These are phyloP conservation scores for Apodemus sylvaticus DNA, from an alignment of 2,113 vertebrate genomes.

Conservation along the genomic window DNA sequence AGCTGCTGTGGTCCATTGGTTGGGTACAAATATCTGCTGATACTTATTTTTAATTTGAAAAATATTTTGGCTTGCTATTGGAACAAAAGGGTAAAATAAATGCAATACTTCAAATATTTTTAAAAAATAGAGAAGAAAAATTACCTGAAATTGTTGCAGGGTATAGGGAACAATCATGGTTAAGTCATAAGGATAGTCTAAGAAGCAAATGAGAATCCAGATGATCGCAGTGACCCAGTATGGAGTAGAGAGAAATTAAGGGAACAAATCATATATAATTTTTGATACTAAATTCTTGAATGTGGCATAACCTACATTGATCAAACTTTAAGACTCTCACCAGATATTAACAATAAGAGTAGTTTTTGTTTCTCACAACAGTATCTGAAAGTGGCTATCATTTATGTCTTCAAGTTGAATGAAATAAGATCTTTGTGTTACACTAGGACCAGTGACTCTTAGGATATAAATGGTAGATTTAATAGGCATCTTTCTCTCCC, in stretches of 20 bases:
- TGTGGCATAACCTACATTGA: background rate
- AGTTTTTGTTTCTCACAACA: background rate
- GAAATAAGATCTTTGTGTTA: background rate
- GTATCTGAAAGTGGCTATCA: background rate
- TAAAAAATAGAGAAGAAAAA: background rate
- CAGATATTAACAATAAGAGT: accelerated
- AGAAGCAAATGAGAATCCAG: background rate
- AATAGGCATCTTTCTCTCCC: background rate
- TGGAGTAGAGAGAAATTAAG: background rate
- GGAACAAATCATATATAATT: background rate
- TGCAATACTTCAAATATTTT: background rate
- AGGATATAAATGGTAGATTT: background rate
- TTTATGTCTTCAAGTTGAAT: background rate
- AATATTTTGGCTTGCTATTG: background rate
- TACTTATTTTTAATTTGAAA: background rate
- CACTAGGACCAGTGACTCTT: background rate
- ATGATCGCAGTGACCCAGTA: background rate
- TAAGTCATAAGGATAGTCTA: background rate
- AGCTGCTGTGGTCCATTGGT: too few relatives aligned
- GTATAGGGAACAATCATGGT: too few relatives aligned
- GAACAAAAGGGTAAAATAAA: background rate
- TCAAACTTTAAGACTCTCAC: background rate
- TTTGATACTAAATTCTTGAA: background rate
- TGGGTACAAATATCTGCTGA: too few relatives aligned
- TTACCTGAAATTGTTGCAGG: background rate